Conservation (phyloP, 2,797 vertebrate species). For the Sibirionetta formosa region DNA sequence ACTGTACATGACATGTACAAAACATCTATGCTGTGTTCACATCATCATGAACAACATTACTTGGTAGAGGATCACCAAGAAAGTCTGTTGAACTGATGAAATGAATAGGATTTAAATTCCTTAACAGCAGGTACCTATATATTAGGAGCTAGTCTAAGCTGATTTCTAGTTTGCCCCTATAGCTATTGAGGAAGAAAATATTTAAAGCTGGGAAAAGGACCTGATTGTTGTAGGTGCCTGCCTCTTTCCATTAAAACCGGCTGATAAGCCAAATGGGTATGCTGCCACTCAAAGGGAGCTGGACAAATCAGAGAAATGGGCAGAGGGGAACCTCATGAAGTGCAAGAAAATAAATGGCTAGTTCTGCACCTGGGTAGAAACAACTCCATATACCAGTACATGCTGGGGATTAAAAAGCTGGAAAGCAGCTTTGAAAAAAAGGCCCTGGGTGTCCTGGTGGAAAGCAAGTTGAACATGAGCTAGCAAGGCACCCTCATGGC, state of each 20-base stretch:
- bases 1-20: not conserved
- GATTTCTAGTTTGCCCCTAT: not conserved
- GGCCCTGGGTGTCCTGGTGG: rapidly evolving
- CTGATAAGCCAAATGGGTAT: not conserved
- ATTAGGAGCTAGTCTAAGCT: not conserved
- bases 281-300: not conserved
- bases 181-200: not conserved
- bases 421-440: not conserved
- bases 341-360: not conserved
- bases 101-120: not conserved
- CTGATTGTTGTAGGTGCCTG: not conserved
- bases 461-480: not conserved
- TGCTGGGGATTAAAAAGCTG: not conserved
- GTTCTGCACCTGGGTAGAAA: not conserved
- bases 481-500: rapidly evolving
- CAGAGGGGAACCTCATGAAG: not conserved
- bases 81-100: not conserved
- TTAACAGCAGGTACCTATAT: not conserved
- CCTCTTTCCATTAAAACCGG: not conserved
- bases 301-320: not conserved
- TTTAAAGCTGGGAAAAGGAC: not conserved
- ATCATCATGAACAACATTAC: not conserved
- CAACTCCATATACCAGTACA: not conserved
- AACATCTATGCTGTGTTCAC: not conserved
- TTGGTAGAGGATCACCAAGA: not conserved